phyloP scores from a whole-genome alignment of 2,888 invertebrate genomes.

The Amiota minor region DNA sequence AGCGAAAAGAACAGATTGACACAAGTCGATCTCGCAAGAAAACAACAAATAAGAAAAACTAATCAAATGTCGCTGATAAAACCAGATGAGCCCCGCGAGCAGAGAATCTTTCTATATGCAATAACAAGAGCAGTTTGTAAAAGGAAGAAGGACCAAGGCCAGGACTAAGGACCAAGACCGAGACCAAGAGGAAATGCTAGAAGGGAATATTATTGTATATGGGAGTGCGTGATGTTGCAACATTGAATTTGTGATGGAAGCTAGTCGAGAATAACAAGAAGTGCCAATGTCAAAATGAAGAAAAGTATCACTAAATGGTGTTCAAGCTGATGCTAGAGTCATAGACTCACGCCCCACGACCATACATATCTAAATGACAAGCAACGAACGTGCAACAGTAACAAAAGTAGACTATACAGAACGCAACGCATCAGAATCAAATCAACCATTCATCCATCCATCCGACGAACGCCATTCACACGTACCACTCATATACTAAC shows the following conservation, averaged over 20 bases:
- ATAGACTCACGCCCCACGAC: neutral
- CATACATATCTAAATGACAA: slow-evolving; percentile 3
- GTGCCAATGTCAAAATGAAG: slow-evolving; percentile 23
- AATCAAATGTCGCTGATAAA: slow-evolving; percentile 58
- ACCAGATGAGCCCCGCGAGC: slow-evolving; percentile 55
- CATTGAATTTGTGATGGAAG: slow-evolving; percentile 61
- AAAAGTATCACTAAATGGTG: slow-evolving; percentile 16
- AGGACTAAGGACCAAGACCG: neutral
- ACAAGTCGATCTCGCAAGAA: slow-evolving; percentile 48
- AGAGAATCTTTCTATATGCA: neutral
- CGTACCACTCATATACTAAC: slow-evolving; percentile 57
- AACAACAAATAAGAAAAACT: slow-evolving; percentile 45
- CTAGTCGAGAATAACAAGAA: slow-evolving; percentile 61
- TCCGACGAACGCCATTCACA: slow-evolving; percentile 52
- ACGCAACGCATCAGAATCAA: slow-evolving; percentile 44
- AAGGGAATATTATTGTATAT: slow-evolving; percentile 65
- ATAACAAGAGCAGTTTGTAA: slow-evolving; percentile 26
- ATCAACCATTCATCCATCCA: slow-evolving; percentile 7
- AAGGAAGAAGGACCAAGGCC: neutral
- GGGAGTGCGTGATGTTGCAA: slow-evolving; percentile 69
- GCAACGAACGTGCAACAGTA: neutral
- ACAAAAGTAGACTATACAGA: slow-evolving; percentile 22
- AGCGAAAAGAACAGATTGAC: slow-evolving; percentile 45
- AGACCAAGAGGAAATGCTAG: slow-evolving; percentile 37
- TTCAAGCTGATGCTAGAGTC: neutral